Percentiles rank a stretch among this genome's conserved stretches.
Evolutionary conservation across 2,113 vertebrate species (phyloP).

Genomic region (Tychaedon coryphoeus): DNA sequence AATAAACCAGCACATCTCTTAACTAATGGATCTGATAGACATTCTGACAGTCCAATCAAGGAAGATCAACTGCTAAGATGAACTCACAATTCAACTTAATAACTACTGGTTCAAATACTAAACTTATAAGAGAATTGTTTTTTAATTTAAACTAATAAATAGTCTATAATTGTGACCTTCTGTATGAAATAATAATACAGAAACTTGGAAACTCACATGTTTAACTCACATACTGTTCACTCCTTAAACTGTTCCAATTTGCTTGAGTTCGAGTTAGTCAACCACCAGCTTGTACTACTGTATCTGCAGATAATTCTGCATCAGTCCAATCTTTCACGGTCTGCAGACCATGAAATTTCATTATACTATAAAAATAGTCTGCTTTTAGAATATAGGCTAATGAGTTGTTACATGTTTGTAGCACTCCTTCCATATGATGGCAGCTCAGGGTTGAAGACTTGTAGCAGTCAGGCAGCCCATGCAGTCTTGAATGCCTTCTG

Average conservation of each 20-base stretch:
- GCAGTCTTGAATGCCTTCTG: neutral
- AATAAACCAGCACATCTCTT: neutral
- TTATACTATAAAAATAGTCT: neutral
- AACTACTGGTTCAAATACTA: neutral
- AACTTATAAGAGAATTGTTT: neutral
- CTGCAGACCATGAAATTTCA: neutral
- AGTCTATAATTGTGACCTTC: neutral
- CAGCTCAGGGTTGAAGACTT: neutral
- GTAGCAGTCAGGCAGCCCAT: neutral
- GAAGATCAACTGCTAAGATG: neutral
- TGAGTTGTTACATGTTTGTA: neutral
- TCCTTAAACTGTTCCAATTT: neutral
- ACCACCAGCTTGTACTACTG: neutral
- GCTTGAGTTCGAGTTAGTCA: neutral
- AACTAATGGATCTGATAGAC: neutral
- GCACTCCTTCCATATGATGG: neutral
- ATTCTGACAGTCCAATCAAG: neutral
- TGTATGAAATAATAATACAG: neutral
- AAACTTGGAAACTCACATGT: neutral
- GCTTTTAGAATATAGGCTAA: neutral
- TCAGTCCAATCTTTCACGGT: neutral
- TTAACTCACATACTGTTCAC: neutral
- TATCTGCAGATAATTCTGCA: neutral
- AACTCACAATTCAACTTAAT: neutral
- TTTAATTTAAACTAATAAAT: neutral